These are phyloP conservation scores for Corbicula japonica DNA, from an alignment of 2,888 invertebrate species.

Conservation along the genomic window DNA sequence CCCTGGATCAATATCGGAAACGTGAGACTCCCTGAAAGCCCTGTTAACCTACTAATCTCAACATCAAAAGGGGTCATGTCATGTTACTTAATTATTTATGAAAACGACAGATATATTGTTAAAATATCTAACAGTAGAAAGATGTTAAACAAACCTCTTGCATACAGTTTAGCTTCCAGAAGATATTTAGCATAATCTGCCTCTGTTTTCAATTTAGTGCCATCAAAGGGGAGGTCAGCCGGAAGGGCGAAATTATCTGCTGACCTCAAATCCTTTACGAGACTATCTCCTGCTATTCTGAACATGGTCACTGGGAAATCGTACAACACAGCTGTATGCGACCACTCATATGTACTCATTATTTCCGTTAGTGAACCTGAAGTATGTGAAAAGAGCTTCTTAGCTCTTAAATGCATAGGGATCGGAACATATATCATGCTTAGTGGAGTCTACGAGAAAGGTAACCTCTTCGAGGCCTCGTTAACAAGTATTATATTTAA, in stretches of 20 bases:
- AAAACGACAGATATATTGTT: neutral
- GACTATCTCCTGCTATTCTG: conserved; percentile 20
- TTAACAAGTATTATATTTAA: too few relatives aligned
- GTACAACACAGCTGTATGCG: conserved; percentile 16
- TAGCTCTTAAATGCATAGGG: too few relatives aligned
- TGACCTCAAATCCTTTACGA: conserved; percentile 25
- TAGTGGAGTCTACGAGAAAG: too few relatives aligned
- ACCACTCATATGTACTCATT: conserved; percentile 28
- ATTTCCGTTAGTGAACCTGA: conserved; percentile 18
- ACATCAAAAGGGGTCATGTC: neutral
- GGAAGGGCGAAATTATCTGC: conserved; percentile 21
- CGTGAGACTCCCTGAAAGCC: too few relatives aligned
- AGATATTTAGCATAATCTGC: neutral
- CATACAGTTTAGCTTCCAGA: conserved; percentile 6
- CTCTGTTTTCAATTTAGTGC: neutral
- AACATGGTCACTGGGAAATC: conserved; percentile 33
- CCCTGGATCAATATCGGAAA: too few relatives aligned
- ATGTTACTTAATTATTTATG: neutral
- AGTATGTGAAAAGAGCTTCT: neutral
- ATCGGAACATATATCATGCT: too few relatives aligned
- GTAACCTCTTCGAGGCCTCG: too few relatives aligned
- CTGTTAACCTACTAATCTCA: neutral
- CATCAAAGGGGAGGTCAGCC: conserved; percentile 24
- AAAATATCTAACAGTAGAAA: neutral
- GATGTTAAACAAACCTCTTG: conserved; percentile 4